These are phyloP conservation scores for Ephestia elutella DNA, from an alignment of 1,140 invertebrate species.

Conservation along the genomic window DNA sequence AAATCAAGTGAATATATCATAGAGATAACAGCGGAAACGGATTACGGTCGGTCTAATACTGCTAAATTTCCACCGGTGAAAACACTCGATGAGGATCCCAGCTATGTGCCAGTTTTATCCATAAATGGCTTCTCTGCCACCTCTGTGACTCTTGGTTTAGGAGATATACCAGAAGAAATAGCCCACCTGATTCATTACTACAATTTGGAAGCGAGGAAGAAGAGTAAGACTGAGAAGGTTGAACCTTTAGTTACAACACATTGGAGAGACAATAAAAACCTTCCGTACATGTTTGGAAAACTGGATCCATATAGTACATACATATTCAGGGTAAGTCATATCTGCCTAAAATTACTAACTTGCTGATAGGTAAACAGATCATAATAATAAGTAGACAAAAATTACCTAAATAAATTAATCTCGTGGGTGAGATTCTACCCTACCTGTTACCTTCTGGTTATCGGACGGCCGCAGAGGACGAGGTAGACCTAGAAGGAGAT, in stretches of 20 bases:
- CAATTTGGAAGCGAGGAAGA: slow-evolving; percentile 78
- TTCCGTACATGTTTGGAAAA: slow-evolving; percentile 84
- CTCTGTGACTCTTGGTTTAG: slow-evolving; percentile 87
- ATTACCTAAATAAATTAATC: no score
- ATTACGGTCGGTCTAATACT: neutral
- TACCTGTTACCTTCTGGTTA: no score
- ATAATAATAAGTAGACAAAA: no score
- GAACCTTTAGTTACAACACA: slow-evolving; percentile 76
- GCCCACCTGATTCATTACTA: slow-evolving; percentile 85
- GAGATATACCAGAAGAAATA: slow-evolving; percentile 77
- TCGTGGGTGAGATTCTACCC: no score
- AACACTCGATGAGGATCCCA: slow-evolving; percentile 82
- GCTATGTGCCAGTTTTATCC: slow-evolving; percentile 84
- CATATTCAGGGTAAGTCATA: slow-evolving; percentile 78
- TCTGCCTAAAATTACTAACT: slow-evolving; percentile 6
- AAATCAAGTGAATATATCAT: neutral
- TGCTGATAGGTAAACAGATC: no score
- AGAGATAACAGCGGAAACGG: neutral
- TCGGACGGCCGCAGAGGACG: no score
- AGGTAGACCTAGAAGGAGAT: no score
- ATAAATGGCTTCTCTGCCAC: slow-evolving; percentile 85
- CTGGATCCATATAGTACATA: slow-evolving; percentile 85
- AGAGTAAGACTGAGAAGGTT: slow-evolving; percentile 72
- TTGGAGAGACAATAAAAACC: slow-evolving; percentile 76
- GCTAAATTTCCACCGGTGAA: slow-evolving; percentile 49